Percentiles rank a stretch among this genome's conserved stretches.
Evolutionary conservation across 2,113 vertebrate species (phyloP).

Genomic region (Thamnophis sirtalis): DNA sequence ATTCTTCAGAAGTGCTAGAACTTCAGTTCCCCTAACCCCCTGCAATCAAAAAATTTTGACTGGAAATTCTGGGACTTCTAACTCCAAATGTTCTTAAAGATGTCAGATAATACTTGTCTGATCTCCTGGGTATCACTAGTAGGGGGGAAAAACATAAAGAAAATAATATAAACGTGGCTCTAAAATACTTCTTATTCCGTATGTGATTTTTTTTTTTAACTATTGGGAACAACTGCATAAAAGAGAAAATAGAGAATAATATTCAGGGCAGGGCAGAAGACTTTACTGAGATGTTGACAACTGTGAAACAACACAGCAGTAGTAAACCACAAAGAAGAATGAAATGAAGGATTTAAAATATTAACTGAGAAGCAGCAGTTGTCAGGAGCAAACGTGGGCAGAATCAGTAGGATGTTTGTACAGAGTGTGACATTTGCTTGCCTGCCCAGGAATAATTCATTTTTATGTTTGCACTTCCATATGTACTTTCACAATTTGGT

Average conservation of each 20-base stretch:
- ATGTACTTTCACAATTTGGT: neutral
- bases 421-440: neutral
- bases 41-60: neutral
- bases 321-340: neutral
- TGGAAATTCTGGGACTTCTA: neutral
- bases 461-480: neutral
- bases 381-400: neutral
- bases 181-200: constrained; percentile 24
- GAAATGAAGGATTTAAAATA: neutral
- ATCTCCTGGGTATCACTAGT: constrained; percentile 10
- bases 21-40: neutral
- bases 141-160: constrained; percentile 39
- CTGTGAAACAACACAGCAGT: neutral
- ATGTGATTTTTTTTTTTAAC: neutral
- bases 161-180: neutral
- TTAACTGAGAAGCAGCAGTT: neutral
- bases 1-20: neutral
- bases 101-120: neutral
- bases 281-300: neutral
- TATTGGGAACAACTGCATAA: neutral
- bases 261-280: neutral
- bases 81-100: neutral
- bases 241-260: neutral
- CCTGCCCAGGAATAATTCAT: neutral
- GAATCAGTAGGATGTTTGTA: neutral